Percentiles rank a stretch among this genome's conserved stretches.
These are phyloP conservation scores for Drosophila setosimentum DNA, from an alignment of 2,888 invertebrate genomes.

Conservation along the genomic window DNA sequence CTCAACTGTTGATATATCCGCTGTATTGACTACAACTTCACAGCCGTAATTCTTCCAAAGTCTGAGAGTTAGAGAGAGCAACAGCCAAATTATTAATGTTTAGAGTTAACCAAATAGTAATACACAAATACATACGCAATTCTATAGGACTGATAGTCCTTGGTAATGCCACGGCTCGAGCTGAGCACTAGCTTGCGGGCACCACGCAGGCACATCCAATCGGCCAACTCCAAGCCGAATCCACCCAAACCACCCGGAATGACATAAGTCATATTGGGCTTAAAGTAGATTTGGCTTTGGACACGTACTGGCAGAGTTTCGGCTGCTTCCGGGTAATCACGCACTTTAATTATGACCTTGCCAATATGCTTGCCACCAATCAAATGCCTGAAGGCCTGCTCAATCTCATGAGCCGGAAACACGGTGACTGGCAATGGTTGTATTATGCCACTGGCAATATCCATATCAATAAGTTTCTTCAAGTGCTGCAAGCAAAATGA, in stretches of 20 bases:
- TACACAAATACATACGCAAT: constrained; percentile 86
- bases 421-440: constrained; percentile 89
- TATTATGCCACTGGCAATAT: constrained; percentile 89
- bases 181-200: constrained; percentile 92
- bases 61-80: constrained; percentile 79
- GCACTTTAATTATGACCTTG: constrained; percentile 87
- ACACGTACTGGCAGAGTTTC: constrained; percentile 80
- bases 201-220: constrained; percentile 94
- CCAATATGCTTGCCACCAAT: constrained; percentile 92
- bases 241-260: constrained; percentile 95
- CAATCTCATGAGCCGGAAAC: constrained; percentile 89
- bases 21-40: constrained; percentile 89
- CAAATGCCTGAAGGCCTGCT: constrained; percentile 90
- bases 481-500: constrained; percentile 81
- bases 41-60: constrained; percentile 91
- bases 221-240: constrained; percentile 94
- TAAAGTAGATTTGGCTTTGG: constrained; percentile 79
- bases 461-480: constrained; percentile 87
- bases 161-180: constrained; percentile 91
- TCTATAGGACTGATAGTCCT: constrained; percentile 92
- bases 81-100: background rate
- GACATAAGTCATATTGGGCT: constrained; percentile 86
- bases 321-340: constrained; percentile 66
- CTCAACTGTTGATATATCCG: constrained; percentile 89
- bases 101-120: background rate